Base-by-base conservation (phyloP, 2,888 invertebrate species). In the Drosophila neotestacea region DNA sequence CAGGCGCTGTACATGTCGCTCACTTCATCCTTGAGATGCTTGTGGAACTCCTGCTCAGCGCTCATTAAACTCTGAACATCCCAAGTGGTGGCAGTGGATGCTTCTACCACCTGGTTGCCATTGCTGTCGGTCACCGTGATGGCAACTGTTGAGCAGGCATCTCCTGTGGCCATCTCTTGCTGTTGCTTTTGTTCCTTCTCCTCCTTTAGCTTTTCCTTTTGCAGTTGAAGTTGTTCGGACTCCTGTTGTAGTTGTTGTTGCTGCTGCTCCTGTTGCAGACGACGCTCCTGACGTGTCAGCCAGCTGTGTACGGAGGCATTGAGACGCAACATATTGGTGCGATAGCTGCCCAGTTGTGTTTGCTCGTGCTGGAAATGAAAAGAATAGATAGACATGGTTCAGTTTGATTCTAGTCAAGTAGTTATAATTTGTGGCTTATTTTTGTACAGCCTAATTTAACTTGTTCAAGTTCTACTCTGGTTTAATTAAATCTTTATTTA, bases 1-100 rank as follows among this genome's bases (percentile, higher is more conserved):
- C 95, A 96, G 56, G 95, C 93, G 67, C 94, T 93, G 90, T 96
- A 96, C 88, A 96, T 94, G 80, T 95, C 95, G 74, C 95, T 94
- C 62, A 96, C 94, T 81, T 95, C 95, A 77, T 95, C 94, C 91
- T 96, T 96, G 81, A 96, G 89, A 76, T 92, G 92, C 75, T 91
- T 92, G 73, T 92, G 92, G 79, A 93, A 91, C 84, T 93, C 92
- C 74, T 89, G 90, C 70, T 93, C 93, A 3, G 92, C 90, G 60
- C 90, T 91, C 69, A 91, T 83, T 51, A 92, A 67, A 2, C 91
- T 90, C 10, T 87, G 79, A 39, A 91, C 73, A 59, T 91, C 90
- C 77, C 89, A 83, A 61, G 79, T 50, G 39, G 62, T 83, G 65
- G 78, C 84, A 7, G 87, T 84, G 30, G 64, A 72, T 11, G 76